A percentile compares a stretch with the other conserved stretches of the same genome.
Evolutionary conservation across 2,888 invertebrate species (phyloP).

Genomic region (Tipula helvola): DNA sequence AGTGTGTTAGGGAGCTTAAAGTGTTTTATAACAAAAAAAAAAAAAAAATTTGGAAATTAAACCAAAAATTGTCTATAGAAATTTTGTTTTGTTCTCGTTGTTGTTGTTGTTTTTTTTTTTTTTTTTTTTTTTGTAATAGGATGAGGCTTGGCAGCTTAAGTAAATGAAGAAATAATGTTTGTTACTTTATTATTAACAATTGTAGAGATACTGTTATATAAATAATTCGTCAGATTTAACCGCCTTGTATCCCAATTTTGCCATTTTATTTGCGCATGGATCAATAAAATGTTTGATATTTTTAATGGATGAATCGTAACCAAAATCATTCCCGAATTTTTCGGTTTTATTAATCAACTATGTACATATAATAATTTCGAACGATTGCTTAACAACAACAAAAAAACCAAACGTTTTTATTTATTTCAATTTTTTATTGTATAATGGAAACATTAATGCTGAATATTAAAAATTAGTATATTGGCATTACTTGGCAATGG

Average conservation of each 20-base stretch:
- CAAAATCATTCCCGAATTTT: neutral
- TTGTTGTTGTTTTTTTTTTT: neutral
- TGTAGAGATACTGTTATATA: neutral
- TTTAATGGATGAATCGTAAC: neutral
- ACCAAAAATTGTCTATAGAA: neutral
- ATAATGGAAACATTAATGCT: neutral
- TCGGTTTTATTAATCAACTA: neutral
- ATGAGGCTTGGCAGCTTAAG: neutral
- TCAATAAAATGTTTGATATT: neutral
- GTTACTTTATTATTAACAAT: neutral
- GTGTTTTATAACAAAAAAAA: neutral
- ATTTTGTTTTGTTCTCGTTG: neutral
- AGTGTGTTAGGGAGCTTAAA: neutral
- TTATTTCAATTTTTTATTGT: neutral
- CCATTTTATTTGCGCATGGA: neutral
- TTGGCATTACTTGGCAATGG: neutral
- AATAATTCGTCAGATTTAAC: neutral
- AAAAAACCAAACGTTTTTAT: neutral
- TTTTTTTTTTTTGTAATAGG: neutral
- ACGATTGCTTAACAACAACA: neutral
- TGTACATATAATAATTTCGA: neutral
- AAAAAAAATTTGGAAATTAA: neutral
- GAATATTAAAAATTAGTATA: constrained; percentile 4
- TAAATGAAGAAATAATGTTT: neutral
- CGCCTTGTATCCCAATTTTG: neutral